Conservation (phyloP, 2,797 vertebrate genomes). For the Hemibagrus guttatus region DNA sequence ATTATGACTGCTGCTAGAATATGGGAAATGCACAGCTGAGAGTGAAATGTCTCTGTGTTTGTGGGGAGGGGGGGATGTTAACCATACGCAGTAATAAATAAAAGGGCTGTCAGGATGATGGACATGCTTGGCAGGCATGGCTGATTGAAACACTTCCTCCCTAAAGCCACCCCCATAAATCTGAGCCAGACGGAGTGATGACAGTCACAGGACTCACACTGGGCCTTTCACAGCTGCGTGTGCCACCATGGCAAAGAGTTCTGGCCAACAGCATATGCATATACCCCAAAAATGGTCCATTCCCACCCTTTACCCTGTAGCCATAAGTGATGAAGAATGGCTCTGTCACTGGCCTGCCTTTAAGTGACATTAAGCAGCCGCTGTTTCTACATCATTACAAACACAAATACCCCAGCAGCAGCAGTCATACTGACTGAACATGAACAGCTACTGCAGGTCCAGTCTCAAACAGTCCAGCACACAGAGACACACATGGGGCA, state of each 20-base stretch:
- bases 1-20: slow-evolving; percentile 41
- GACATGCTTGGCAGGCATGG: slow-evolving; percentile 78
- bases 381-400: slow-evolving; percentile 80
- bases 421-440: slow-evolving; percentile 45
- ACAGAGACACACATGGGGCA: slow-evolving; percentile 34
- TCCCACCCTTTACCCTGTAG: slow-evolving; percentile 83
- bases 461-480: slow-evolving; percentile 33
- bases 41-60: slow-evolving; percentile 30
- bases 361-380: slow-evolving; percentile 80
- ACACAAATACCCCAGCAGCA: slow-evolving; percentile 39
- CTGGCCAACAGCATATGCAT: slow-evolving; percentile 45
- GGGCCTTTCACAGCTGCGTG: slow-evolving; percentile 41
- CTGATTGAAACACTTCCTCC: slow-evolving; percentile 99
- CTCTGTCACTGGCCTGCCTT: slow-evolving; percentile 74
- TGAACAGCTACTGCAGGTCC: slow-evolving; percentile 49
- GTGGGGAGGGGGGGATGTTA: not conserved
- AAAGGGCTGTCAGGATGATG: slow-evolving; percentile 75
- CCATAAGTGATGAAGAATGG: slow-evolving; percentile 91
- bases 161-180: slow-evolving; percentile 93
- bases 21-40: slow-evolving; percentile 51
- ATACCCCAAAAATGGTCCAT: slow-evolving; percentile 60
- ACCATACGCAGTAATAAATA: slow-evolving; percentile 72
- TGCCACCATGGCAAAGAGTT: slow-evolving; percentile 70
- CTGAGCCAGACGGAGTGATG: slow-evolving; percentile 77
- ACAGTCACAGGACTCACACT: slow-evolving; percentile 42